Evolutionary conservation across 1,140 invertebrate species (phyloP).

Genomic region (Carcinoscorpius rotundicauda): DNA sequence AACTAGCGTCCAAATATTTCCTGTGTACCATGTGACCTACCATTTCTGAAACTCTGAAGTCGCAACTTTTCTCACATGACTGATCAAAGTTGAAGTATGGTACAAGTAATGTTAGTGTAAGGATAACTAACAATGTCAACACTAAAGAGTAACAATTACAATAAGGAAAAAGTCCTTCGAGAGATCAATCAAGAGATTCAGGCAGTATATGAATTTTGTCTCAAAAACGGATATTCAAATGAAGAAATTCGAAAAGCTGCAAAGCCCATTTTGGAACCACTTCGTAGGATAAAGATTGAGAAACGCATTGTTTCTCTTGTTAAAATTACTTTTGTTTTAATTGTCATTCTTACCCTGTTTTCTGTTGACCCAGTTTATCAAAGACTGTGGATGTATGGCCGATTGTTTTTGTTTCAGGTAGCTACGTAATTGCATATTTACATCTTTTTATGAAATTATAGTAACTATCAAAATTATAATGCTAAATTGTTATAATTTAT

Average conservation of each 20-base stretch:
- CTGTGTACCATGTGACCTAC: too few species aligned
- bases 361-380: constrained; percentile 7
- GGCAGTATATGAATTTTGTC: constrained; percentile 13
- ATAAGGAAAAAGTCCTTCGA: not conserved
- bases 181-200: constrained; percentile 12
- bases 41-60: too few species aligned
- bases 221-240: constrained; percentile 12
- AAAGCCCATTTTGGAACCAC: constrained; percentile 5
- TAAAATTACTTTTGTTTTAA: constrained; percentile 13
- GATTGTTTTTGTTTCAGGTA: constrained; percentile 15
- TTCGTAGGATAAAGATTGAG: constrained; percentile 6
- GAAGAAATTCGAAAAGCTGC: constrained; percentile 14
- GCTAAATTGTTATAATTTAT: too few species aligned
- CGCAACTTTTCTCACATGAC: too few species aligned
- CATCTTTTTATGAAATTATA: too few species aligned
- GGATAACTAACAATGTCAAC: too few species aligned
- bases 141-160: too few species aligned
- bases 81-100: too few species aligned
- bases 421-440: too few species aligned
- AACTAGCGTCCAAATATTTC: too few species aligned
- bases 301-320: constrained; percentile 5
- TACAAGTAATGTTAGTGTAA: too few species aligned
- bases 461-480: too few species aligned
- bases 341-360: constrained; percentile 7
- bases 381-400: constrained; percentile 6